Percentiles rank a stretch among this genome's conserved stretches.
Evolutionary conservation across 2,113 vertebrate genomes (phyloP).

Genomic region (Ameiurus melas): DNA sequence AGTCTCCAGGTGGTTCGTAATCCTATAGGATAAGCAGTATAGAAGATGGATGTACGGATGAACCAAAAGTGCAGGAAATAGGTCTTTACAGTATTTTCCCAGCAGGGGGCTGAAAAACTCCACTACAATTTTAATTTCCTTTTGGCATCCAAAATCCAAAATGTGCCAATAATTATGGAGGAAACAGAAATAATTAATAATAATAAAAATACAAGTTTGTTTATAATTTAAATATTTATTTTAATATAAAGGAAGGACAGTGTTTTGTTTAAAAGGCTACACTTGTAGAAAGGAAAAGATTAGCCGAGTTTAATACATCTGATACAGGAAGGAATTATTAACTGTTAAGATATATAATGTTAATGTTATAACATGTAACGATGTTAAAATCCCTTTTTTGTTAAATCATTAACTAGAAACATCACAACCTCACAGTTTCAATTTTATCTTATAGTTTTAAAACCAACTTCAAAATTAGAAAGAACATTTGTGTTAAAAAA

Average conservation of each 20-base stretch:
- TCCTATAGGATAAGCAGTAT: too few relatives aligned
- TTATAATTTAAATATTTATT: too few relatives aligned
- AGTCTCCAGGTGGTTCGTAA: too few relatives aligned
- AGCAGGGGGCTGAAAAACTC: not conserved
- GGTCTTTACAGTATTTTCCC: not conserved
- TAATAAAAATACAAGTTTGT: too few relatives aligned
- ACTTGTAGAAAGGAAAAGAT: not conserved
- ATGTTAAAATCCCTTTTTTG: not conserved
- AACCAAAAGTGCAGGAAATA: not conserved
- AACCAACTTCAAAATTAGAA: too few relatives aligned
- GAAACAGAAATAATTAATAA: not conserved
- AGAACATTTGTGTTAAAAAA: too few relatives aligned
- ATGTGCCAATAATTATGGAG: not conserved
- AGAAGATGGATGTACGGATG: too few relatives aligned
- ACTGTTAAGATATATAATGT: not conserved
- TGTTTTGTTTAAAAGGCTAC: not conserved
- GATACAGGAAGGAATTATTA: not conserved
- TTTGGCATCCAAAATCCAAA: not conserved
- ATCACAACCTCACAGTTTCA: too few relatives aligned
- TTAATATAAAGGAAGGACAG: too few relatives aligned
- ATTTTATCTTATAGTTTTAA: too few relatives aligned
- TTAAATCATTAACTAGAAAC: too few relatives aligned
- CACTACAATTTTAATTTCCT: not conserved
- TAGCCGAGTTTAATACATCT: not conserved
- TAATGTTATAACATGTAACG: too few relatives aligned